Conservation (phyloP, 2,113 vertebrate species). For the Neolamprologus modestus region DNA sequence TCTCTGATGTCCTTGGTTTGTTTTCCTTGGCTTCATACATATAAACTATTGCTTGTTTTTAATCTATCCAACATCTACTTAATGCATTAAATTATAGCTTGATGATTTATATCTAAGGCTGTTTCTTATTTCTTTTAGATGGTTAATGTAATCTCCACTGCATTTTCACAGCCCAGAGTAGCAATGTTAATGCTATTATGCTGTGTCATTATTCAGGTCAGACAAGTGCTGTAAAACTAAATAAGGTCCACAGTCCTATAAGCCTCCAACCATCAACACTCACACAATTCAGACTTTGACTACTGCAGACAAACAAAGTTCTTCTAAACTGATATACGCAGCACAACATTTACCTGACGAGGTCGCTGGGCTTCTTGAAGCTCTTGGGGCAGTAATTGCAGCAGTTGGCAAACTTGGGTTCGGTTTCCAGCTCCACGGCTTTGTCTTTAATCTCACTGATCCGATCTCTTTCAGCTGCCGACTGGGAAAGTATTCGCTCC, state of each 20-base stretch:
- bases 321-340: neutral
- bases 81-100: neutral
- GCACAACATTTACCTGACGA: slow-evolving; percentile 80
- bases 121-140: neutral
- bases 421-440: slow-evolving; percentile 83
- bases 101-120: neutral
- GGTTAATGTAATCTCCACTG: neutral
- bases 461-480: slow-evolving; percentile 91
- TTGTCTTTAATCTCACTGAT: slow-evolving; percentile 96
- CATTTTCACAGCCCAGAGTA: neutral
- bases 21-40: neutral
- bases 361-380: slow-evolving; percentile 97
- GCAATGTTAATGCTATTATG: neutral
- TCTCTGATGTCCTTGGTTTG: neutral
- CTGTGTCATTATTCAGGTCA: neutral
- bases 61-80: neutral
- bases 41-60: neutral
- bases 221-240: neutral
- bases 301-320: neutral
- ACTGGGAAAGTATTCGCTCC: slow-evolving; percentile 94
- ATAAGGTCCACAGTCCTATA: neutral
- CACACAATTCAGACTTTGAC: neutral
- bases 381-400: slow-evolving; percentile 94
- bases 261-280: neutral
- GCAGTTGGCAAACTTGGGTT: slow-evolving; percentile 93